phyloP scores from a whole-genome alignment of 2,888 invertebrate genomes.

The Hoplodrina blanda region DNA sequence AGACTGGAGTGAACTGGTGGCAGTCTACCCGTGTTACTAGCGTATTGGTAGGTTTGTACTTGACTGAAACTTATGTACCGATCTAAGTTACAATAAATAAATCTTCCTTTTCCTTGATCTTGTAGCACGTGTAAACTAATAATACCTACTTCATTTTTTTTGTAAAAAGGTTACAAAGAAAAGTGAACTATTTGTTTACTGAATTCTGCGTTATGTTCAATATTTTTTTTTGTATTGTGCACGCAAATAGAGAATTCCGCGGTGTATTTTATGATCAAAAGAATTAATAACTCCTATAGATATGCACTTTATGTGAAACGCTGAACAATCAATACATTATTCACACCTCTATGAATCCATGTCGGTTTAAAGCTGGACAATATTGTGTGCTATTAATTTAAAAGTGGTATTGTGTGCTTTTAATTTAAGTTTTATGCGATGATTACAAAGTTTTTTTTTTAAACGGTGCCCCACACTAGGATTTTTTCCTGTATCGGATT shows the following conservation, averaged over 20 bases:
- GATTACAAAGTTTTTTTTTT: background rate
- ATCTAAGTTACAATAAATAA: constrained; percentile 15
- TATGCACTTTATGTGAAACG: background rate
- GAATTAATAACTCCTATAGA: constrained; percentile 1
- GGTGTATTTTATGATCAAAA: background rate
- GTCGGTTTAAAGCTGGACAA: background rate
- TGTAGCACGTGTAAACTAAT: background rate
- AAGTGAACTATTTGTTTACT: background rate
- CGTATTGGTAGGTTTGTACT: constrained; percentile 26
- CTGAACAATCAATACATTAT: background rate
- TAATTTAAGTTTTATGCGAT: background rate
- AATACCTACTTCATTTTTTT: background rate
- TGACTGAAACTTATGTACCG: constrained; percentile 22
- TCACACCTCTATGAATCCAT: constrained; percentile 20
- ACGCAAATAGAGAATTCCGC: background rate
- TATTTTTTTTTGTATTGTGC: background rate
- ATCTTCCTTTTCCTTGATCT: background rate
- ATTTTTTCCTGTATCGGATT: too few relatives aligned
- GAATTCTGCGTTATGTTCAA: background rate
- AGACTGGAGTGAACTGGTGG: constrained; percentile 50
- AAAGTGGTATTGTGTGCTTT: background rate
- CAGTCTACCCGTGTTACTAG: constrained; percentile 39
- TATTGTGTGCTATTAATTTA: background rate
- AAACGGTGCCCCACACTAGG: too few relatives aligned
- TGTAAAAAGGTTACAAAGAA: background rate